Conservation (phyloP, 1,140 invertebrate genomes). For the Acromyrmex echinatior region DNA sequence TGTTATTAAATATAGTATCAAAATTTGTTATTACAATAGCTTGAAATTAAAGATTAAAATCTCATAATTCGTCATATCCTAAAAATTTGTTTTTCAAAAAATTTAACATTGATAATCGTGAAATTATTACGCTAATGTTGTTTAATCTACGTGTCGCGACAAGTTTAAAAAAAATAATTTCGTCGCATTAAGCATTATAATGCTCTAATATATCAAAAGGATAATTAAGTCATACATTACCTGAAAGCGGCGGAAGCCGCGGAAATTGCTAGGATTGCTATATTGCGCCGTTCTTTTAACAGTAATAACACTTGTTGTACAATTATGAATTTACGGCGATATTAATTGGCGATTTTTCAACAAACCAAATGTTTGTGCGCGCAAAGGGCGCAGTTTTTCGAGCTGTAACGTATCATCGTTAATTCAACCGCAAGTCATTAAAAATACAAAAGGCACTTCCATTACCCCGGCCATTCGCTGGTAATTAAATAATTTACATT, state of each 20-base stretch:
- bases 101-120: neutral
- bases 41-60: neutral
- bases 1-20: neutral
- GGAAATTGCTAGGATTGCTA: neutral
- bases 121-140: neutral
- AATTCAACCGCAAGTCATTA: constrained; percentile 53
- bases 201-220: neutral
- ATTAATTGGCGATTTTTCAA: constrained; percentile 38
- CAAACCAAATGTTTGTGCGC: constrained; percentile 14
- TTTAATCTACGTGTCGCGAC: neutral
- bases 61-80: neutral
- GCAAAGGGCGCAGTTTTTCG: constrained; percentile 28
- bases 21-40: neutral
- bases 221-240: constrained; percentile 9
- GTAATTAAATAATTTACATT: constrained; percentile 65
- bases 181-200: neutral
- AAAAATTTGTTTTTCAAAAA: constrained; percentile 1
- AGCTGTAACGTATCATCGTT: constrained; percentile 44
- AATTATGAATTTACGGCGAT: constrained; percentile 19
- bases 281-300: neutral
- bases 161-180: neutral
- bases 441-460: constrained; percentile 56
- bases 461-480: constrained; percentile 36
- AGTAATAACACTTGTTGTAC: neutral
- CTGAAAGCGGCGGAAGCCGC: neutral